phyloP scores from a whole-genome alignment of 2,888 invertebrate genomes.

The Caenorhabditis japonica region DNA sequence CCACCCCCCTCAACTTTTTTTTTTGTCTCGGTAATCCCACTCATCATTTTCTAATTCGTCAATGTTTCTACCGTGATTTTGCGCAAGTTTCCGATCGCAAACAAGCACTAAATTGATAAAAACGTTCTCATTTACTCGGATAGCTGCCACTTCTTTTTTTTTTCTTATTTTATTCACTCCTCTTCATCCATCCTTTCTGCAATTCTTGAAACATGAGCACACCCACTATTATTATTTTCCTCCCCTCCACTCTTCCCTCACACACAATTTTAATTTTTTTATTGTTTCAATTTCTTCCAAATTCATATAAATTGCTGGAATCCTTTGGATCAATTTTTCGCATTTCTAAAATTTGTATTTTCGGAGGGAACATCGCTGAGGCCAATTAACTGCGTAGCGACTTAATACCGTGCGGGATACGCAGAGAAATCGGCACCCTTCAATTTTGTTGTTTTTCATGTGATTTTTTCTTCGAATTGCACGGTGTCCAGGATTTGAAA shows the following conservation, averaged over 20 bases:
- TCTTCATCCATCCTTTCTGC: conserved; percentile 10
- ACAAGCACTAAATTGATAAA: conserved; percentile 25
- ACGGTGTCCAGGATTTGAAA: no score
- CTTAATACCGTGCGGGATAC: no score
- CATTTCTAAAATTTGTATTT: no score
- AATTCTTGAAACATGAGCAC: conserved; percentile 44
- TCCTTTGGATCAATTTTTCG: neutral
- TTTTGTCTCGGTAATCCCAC: conserved; percentile 30
- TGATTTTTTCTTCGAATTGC: no score
- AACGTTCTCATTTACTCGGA: conserved; percentile 50
- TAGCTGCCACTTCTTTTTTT: conserved; percentile 57
- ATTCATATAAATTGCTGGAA: conserved; percentile 48
- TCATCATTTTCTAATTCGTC: conserved; percentile 23
- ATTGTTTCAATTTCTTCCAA: conserved; percentile 48
- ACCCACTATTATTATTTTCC: conserved; percentile 19
- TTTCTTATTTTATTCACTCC: conserved; percentile 5
- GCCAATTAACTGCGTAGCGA: no score
- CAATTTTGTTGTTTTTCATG: no score
- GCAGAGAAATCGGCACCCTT: no score
- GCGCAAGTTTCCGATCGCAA: conserved; percentile 48
- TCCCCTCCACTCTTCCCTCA: no score
- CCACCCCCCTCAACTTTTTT: conserved; percentile 16
- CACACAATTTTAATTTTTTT: conserved; percentile 35
- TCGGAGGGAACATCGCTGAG: no score
- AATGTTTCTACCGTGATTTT: conserved; percentile 43